These are phyloP conservation scores for Ophiothrix spiculata DNA, from an alignment of 35 echinoderm and acorn worm genomes.

Conservation along the genomic window DNA sequence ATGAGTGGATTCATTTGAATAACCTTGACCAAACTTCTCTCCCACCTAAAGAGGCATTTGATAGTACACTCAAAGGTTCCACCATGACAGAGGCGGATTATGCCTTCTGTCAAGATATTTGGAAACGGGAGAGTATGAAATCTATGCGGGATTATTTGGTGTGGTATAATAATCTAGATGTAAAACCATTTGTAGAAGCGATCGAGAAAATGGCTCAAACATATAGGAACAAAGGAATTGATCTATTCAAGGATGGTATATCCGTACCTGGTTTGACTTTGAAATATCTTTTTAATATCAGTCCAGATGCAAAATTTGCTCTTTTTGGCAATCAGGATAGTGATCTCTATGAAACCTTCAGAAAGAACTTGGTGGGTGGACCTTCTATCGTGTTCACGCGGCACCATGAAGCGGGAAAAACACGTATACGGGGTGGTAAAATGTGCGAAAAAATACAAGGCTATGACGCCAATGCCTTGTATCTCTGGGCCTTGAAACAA, in stretches of 20 bases:
- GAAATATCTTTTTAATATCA: conserved; percentile 24
- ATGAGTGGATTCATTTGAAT: conserved; percentile 33
- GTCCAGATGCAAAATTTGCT: conserved; percentile 19
- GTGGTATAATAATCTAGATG: conserved; percentile 56
- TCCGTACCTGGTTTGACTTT: conserved; percentile 42
- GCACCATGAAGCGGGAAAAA: not conserved
- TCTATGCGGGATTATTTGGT: conserved; percentile 42
- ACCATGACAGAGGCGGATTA: conserved; percentile 12
- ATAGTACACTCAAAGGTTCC: not conserved
- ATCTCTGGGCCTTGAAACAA: conserved; percentile 12
- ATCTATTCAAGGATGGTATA: conserved; percentile 54
- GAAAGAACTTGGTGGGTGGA: conserved; percentile 18
- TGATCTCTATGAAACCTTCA: conserved; percentile 10
- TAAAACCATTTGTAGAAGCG: conserved; percentile 46
- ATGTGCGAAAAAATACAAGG: conserved; percentile 16
- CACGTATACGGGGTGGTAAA: conserved; percentile 1
- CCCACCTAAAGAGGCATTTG: conserved; percentile 29
- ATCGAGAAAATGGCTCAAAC: conserved; percentile 41
- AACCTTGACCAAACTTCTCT: conserved; percentile 15
- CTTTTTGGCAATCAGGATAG: not conserved
- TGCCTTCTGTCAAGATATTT: conserved; percentile 27
- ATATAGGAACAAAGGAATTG: conserved; percentile 29
- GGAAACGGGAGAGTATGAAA: conserved; percentile 26
- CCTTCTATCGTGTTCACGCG: conserved; percentile 20
- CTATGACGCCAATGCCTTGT: conserved; percentile 13